A percentile compares a stretch with the other conserved stretches of the same genome.
Evolutionary conservation across 1,140 invertebrate species (phyloP).

Genomic region (Tetragonula clypearis): DNA sequence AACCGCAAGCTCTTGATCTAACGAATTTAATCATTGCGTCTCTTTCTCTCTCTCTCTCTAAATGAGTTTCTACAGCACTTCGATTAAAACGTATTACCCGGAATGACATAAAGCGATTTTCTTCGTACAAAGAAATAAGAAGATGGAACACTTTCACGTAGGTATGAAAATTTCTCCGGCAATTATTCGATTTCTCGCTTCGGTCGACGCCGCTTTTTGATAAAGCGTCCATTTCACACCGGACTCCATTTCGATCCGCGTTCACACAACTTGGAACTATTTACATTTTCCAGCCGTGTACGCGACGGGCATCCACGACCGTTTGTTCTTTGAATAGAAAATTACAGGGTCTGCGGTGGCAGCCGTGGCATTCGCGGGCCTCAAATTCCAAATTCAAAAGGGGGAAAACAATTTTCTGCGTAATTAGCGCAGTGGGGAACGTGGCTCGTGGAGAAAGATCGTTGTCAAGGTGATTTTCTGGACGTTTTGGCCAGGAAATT

Average conservation of each 20-base stretch:
- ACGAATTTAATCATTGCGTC: slow-evolving; percentile 7
- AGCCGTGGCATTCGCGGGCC: not conserved
- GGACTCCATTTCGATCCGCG: not conserved
- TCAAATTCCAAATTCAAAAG: slow-evolving; percentile 6
- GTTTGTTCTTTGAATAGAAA: not conserved
- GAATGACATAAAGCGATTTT: not conserved
- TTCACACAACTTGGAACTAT: not conserved
- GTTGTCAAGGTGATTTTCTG: slow-evolving; percentile 4
- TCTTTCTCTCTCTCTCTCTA: no score
- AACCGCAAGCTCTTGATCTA: not conserved
- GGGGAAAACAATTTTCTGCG: not conserved
- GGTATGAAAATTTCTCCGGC: not conserved
- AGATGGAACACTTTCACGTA: not conserved
- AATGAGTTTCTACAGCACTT: not conserved
- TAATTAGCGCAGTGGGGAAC: slow-evolving; percentile 7
- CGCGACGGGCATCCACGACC: not conserved
- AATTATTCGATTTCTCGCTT: not conserved
- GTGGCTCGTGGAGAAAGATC: not conserved
- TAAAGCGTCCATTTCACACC: not conserved
- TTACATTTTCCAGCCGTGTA: not conserved
- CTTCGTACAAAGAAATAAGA: not conserved
- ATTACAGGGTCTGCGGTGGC: not conserved
- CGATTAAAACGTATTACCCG: not conserved
- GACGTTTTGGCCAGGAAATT: slow-evolving; percentile 7
- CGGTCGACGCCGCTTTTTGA: not conserved